Conservation (phyloP, 2,888 invertebrate genomes). For the Noctua fimbriata region DNA sequence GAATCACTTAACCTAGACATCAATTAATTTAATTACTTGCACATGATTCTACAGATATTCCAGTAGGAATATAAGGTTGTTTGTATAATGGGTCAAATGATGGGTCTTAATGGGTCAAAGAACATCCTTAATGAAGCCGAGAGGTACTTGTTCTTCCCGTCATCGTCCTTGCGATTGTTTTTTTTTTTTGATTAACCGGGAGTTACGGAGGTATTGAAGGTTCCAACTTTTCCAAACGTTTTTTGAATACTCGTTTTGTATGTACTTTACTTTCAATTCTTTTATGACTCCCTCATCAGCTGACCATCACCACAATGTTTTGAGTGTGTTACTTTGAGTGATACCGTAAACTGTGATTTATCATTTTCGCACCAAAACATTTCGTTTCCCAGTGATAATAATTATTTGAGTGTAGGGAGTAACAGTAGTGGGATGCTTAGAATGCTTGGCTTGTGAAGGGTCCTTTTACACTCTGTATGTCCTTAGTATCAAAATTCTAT, state of each 20-base stretch:
- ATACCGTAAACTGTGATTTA: background rate
- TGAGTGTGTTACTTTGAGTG: background rate
- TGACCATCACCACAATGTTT: background rate
- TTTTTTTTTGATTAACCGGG: background rate
- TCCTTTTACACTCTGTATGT: background rate
- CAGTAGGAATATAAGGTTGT: background rate
- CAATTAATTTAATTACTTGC: constrained; percentile 43
- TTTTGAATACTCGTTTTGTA: background rate
- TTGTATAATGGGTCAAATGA: background rate
- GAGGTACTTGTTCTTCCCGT: background rate
- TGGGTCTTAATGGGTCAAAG: background rate
- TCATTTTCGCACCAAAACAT: background rate
- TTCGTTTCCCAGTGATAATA: background rate
- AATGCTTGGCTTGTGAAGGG: background rate
- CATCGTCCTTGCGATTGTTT: background rate
- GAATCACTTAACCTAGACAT: background rate
- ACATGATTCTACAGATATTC: background rate
- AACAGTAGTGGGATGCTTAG: background rate
- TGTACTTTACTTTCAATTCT: no score
- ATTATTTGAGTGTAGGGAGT: background rate
- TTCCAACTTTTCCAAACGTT: background rate
- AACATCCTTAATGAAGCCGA: background rate
- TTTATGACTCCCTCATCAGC: background rate
- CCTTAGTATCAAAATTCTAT: background rate
- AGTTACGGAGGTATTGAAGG: background rate